These are phyloP conservation scores for Platanista minor DNA, from an alignment of 2,113 vertebrate species.

Conservation along the genomic window DNA sequence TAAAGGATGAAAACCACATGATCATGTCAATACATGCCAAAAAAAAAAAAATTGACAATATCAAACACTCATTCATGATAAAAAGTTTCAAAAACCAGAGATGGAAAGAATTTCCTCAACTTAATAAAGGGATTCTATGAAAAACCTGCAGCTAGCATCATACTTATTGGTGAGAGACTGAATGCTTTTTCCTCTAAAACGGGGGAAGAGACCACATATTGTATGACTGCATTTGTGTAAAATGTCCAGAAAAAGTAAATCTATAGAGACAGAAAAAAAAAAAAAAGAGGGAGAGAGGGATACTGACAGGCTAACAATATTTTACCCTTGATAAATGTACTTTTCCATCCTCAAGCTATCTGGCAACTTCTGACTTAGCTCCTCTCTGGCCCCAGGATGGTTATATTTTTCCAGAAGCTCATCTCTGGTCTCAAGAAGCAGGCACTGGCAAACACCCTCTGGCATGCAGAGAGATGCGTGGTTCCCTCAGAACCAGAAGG, in stretches of 20 bases:
- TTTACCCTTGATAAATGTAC: not conserved
- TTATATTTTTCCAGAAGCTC: not conserved
- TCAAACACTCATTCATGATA: not conserved
- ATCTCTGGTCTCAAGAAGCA: not conserved
- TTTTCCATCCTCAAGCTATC: not conserved
- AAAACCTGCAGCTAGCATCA: not conserved
- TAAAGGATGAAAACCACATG: not conserved
- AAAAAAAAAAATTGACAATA: not conserved
- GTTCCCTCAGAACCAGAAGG: not conserved
- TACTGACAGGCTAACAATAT: not conserved
- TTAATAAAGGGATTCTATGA: not conserved
- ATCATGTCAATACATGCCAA: not conserved
- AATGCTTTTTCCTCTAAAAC: not conserved
- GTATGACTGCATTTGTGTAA: not conserved
- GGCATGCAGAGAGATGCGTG: fast-evolving
- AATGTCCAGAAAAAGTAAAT: not conserved
- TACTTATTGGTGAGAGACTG: not conserved
- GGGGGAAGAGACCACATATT: not conserved
- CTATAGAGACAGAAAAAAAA: not conserved
- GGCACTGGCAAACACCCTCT: not conserved
- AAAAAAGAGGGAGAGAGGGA: not conserved
- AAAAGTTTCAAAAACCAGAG: not conserved
- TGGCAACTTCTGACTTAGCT: not conserved
- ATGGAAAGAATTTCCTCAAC: not conserved
- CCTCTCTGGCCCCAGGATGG: not conserved